Evolutionary conservation across 2,888 invertebrate species (phyloP).

Genomic region (Brachylomia viminalis): DNA sequence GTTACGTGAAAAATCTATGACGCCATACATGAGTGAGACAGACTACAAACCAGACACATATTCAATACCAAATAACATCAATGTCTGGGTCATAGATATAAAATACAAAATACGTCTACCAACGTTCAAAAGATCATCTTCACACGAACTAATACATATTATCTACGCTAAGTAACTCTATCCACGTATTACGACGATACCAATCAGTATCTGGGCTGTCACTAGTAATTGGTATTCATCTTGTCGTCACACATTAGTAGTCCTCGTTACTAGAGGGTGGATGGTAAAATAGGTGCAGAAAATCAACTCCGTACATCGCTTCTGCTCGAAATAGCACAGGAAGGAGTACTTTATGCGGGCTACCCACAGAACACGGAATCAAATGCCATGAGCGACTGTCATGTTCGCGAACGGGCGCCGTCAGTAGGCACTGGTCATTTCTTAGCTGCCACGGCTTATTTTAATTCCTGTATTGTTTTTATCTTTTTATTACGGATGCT

Average conservation of each 20-base stretch:
- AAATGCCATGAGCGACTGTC: too few species aligned
- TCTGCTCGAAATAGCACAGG: too few species aligned
- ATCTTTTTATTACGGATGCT: too few species aligned
- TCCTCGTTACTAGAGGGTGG: slow-evolving; percentile 8
- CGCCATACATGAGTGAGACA: background rate
- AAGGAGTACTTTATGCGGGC: too few species aligned
- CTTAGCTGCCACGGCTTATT: too few species aligned
- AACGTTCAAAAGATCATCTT: background rate
- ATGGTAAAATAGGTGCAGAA: background rate
- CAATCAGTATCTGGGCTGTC: slow-evolving; percentile 56
- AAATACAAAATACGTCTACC: background rate
- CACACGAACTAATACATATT: slow-evolving; percentile 10
- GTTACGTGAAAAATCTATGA: background rate
- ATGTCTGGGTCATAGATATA: background rate
- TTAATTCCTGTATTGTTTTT: too few species aligned
- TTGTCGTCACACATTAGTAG: slow-evolving; percentile 39
- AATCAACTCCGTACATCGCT: background rate
- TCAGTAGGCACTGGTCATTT: too few species aligned
- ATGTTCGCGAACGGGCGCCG: too few species aligned
- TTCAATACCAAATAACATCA: background rate
- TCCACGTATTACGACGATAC: slow-evolving; percentile 27
- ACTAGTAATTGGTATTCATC: slow-evolving; percentile 58
- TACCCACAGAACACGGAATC: too few species aligned
- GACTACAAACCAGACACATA: background rate
- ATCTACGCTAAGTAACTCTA: slow-evolving; percentile 36